A percentile compares a stretch with the other conserved stretches of the same genome.
Conservation (phyloP, 2,888 invertebrate genomes). For the Phymatocera aterrima region DNA sequence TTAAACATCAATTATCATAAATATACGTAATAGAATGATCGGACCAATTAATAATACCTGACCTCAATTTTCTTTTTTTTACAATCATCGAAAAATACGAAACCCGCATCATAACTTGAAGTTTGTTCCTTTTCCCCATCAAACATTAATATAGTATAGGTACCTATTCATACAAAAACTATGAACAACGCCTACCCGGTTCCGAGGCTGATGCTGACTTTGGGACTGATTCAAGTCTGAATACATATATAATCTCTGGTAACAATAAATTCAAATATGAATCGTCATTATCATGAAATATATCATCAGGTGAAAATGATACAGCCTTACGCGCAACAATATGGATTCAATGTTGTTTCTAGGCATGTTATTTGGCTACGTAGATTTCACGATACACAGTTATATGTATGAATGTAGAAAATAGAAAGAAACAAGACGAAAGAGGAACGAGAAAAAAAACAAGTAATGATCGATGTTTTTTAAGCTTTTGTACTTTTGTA, state of each 20-base stretch:
- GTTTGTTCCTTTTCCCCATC: too few relatives aligned
- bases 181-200: too few relatives aligned
- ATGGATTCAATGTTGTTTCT: constrained; percentile 52
- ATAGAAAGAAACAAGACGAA: not conserved
- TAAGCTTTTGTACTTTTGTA: constrained; percentile 74
- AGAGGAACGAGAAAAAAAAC: not conserved
- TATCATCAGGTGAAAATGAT: constrained; percentile 21
- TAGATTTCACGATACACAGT: too few relatives aligned
- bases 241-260: not conserved
- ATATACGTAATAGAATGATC: constrained; percentile 5
- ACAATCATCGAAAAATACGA: not conserved
- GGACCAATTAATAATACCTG: constrained; percentile 27
- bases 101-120: too few relatives aligned
- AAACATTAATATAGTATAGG: too few relatives aligned
- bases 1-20: not conserved
- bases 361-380: not conserved
- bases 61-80: not conserved
- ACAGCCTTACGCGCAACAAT: constrained; percentile 50
- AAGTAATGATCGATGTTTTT: constrained; percentile 63
- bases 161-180: too few relatives aligned
- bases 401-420: not conserved
- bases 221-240: constrained; percentile 2
- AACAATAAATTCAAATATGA: constrained; percentile 48
- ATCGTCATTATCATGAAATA: too few relatives aligned
- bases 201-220: too few relatives aligned